phyloP scores from a whole-genome alignment of 23 tunicate species.

The Styela clava region DNA sequence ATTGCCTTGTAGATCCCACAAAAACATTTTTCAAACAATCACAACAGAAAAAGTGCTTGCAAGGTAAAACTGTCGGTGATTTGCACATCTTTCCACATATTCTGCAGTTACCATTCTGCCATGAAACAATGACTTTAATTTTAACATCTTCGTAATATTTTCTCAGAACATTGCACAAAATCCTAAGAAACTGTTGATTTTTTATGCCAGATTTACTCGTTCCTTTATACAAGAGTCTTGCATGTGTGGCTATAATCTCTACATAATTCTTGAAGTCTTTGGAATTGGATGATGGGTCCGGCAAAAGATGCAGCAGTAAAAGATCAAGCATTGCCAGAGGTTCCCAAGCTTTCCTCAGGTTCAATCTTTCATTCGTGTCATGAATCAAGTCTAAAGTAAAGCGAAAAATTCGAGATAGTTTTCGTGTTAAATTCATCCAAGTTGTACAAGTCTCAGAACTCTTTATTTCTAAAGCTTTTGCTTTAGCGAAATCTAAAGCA shows the following conservation, averaged over 20 bases:
- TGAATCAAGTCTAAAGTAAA: neutral
- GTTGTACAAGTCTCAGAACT: neutral
- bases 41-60: constrained; percentile 21
- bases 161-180: constrained; percentile 12
- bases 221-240: constrained; percentile 49
- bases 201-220: constrained; percentile 29
- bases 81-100: neutral
- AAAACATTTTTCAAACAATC: constrained; percentile 25
- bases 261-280: constrained; percentile 22
- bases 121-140: constrained; percentile 3
- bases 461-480: neutral
- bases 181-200: constrained; percentile 31
- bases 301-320: constrained; percentile 47
- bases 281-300: constrained; percentile 18
- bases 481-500: neutral
- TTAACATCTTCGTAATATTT: constrained; percentile 19
- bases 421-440: neutral
- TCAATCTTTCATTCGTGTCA: neutral
- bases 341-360: neutral
- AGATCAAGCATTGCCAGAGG: constrained; percentile 48
- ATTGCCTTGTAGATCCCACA: neutral
- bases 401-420: neutral
- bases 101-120: neutral
- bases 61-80: neutral
- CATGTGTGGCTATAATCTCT: constrained; percentile 29